Evolutionary conservation across 53 echinoderm and acorn worm genomes (phyloP), one percentile per base, ranked within the genome.

Genomic region (Stichopus horrens): DNA sequence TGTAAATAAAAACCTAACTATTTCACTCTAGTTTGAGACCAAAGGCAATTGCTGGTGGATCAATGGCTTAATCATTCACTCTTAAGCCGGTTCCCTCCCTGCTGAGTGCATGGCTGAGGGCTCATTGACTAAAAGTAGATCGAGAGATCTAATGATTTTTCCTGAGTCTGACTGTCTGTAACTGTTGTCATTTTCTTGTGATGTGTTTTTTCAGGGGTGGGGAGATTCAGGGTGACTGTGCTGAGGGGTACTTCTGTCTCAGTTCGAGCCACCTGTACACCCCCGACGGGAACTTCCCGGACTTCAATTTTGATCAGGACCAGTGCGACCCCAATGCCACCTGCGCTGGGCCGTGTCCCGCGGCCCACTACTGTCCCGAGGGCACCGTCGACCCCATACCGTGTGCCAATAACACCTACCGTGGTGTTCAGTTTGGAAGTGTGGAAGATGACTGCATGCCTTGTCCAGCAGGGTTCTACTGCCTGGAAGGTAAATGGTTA

Each of bases 181-280:
- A 11, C 11, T 67, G 13, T 67, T n/a, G 0, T 67, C 2, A 37
- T 67, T 9, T 21, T 54, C 2, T 37, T 37, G 37, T 37, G 37
- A 37, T 37, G 37, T 37, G 37, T 37, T 37, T 59, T 59, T 57
- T 37, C 92, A 98, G 99, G 58, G 99, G 99, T 58, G 99, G 99
- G 18, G 91, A 95, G 88, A 86, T 93, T 18, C 92, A 93, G 77
- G 99, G 94, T 21, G 76, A 93, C 83, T 98, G 99, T 74, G 89
- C 99, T 5, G 96, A 94, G 92, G 99, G 99, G 14, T 98, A 98
- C 88, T 96, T 98, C 87, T 98, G 99, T 71, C 91, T 98, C 14
- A 94, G 96, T 60, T 57, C 88, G 5, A 98, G 99, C 89, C 93
- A 90, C 55, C 94, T 96, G 54, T 88, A 77, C 83, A 98, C 99